These are phyloP conservation scores for Apis mellifera DNA, from an alignment of 1,140 invertebrate species.

Conservation along the genomic window DNA sequence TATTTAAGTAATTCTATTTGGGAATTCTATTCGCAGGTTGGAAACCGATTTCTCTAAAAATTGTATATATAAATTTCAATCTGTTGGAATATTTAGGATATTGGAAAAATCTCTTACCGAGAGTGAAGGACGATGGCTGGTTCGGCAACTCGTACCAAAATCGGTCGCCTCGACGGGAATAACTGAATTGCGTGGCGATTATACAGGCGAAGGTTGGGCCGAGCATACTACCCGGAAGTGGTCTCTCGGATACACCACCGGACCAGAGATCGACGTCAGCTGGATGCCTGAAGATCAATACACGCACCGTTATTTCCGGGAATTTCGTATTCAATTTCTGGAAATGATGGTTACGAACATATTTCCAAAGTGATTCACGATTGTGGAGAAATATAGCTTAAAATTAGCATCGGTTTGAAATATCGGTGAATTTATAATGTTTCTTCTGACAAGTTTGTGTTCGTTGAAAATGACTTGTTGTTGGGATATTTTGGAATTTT, in stretches of 20 bases:
- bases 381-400: not conserved
- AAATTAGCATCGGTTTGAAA: conserved; percentile 19
- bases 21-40: too few species aligned
- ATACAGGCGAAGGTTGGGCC: conserved; percentile 98
- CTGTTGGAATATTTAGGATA: conserved; percentile 25
- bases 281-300: conserved; percentile 84
- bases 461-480: too few species aligned
- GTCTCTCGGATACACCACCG: conserved; percentile 94
- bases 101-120: conserved; percentile 77
- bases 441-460: not conserved
- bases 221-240: conserved; percentile 93
- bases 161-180: conserved; percentile 93
- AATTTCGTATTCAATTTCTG: conserved; percentile 19
- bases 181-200: conserved; percentile 97
- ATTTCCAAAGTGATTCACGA: not conserved
- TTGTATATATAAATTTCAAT: not conserved
- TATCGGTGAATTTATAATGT: not conserved
- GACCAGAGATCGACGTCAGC: conserved; percentile 96
- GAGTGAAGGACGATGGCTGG: conserved; percentile 95
- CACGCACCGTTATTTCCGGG: conserved; percentile 41
- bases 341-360: not conserved
- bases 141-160: conserved; percentile 98
- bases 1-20: too few species aligned
- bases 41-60: not conserved
- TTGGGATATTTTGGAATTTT: too few species aligned